Evolutionary conservation across 92 coral and sea anemone species (phyloP).

Genomic region (Bergia sp.): DNA sequence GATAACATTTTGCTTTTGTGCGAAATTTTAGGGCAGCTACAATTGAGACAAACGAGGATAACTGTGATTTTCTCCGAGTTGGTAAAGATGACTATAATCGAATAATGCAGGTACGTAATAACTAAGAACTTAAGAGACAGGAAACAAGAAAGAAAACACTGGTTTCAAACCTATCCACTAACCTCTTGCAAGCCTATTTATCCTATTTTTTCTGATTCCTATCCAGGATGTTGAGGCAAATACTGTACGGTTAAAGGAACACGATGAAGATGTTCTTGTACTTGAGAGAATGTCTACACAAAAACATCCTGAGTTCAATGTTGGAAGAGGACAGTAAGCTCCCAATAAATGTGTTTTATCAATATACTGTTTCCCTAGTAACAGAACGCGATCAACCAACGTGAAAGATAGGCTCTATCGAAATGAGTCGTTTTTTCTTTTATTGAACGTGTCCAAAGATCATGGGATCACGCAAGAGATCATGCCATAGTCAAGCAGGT

Average conservation of each 20-base stretch:
- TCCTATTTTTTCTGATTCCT: not conserved
- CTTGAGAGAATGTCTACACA: slow-evolving; percentile 75
- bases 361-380: not conserved
- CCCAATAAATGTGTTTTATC: not conserved
- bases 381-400: not conserved
- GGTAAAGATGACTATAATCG: slow-evolving; percentile 78
- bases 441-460: too few species aligned
- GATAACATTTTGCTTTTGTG: not conserved
- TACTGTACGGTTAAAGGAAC: slow-evolving; percentile 80
- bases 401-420: not conserved
- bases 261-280: slow-evolving; percentile 79
- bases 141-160: not conserved
- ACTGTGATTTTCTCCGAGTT: slow-evolving; percentile 69
- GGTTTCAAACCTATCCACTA: not conserved
- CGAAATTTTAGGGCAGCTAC: slow-evolving; percentile 69
- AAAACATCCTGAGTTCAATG: slow-evolving; percentile 16
- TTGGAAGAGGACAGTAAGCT: slow-evolving; percentile 37
- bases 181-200: too few species aligned
- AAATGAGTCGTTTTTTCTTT: too few species aligned
- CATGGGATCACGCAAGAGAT: too few species aligned
- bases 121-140: not conserved
- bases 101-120: slow-evolving; percentile 67
- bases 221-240: slow-evolving; percentile 79
- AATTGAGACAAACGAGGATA: slow-evolving; percentile 76
- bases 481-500: too few species aligned